These are phyloP conservation scores for Crypturellus undulatus DNA, from an alignment of 2,113 vertebrate genomes.

Conservation along the genomic window DNA sequence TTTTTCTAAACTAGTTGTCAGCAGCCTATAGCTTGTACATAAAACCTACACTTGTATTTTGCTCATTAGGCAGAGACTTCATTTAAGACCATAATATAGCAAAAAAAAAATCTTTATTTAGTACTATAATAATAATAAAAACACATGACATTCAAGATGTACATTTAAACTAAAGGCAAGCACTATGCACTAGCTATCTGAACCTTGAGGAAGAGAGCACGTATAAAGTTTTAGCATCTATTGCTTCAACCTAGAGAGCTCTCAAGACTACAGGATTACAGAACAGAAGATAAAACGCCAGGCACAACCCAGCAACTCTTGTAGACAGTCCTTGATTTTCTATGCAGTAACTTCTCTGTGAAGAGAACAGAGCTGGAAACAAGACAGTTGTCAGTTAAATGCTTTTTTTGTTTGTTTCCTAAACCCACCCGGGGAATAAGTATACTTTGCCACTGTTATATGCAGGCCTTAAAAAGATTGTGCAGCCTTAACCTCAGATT, in stretches of 20 bases:
- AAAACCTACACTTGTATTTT: neutral
- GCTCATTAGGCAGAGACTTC: neutral
- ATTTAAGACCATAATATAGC: neutral
- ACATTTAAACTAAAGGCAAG: neutral
- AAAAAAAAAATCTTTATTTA: neutral
- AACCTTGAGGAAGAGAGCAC: neutral
- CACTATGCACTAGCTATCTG: neutral
- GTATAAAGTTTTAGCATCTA: neutral
- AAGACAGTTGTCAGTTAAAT: neutral
- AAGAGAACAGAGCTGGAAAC: neutral
- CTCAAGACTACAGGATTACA: neutral
- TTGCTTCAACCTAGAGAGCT: neutral
- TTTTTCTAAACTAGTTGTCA: no score
- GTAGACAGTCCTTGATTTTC: neutral
- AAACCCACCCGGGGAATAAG: fast-evolving
- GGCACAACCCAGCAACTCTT: neutral
- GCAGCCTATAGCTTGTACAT: neutral
- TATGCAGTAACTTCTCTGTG: neutral
- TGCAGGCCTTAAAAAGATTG: neutral
- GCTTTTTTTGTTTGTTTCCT: neutral
- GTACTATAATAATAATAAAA: neutral
- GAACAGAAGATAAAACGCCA: neutral
- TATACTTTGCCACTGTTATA: neutral
- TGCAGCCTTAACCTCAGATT: neutral
- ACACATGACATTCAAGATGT: neutral